phyloP scores from a whole-genome alignment of 1,140 invertebrate species.

The Eufriesea mexicana region DNA sequence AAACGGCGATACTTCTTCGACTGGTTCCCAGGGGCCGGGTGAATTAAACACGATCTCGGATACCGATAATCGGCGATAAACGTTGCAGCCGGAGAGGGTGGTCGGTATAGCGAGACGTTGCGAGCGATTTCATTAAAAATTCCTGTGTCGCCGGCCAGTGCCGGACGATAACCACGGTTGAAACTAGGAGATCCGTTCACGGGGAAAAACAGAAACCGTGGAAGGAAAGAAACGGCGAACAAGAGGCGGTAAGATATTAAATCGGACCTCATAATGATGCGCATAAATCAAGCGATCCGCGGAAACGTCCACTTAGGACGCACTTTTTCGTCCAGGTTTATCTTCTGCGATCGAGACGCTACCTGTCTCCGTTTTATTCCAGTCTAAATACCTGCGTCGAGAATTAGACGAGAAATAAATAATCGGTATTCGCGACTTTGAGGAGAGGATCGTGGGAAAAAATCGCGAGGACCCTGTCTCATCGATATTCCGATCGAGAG shows the following conservation, averaged over 20 bases:
- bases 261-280: slow-evolving; percentile 16
- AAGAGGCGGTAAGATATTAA: slow-evolving; percentile 22
- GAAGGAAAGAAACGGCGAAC: not conserved
- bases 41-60: slow-evolving; percentile 8
- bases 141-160: not conserved
- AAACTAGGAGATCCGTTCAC: not conserved
- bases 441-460: no score
- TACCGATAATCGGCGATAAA: not conserved
- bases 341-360: not conserved
- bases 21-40: not conserved
- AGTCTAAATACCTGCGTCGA: not conserved
- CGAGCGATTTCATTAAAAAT: slow-evolving; percentile 13
- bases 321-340: slow-evolving; percentile 5
- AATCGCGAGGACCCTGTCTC: no score
- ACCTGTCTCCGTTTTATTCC: not conserved
- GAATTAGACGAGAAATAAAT: no score
- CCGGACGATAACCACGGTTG: slow-evolving; percentile 21
- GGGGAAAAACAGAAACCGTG: slow-evolving; percentile 19
- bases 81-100: not conserved
- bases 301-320: slow-evolving; percentile 30
- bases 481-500: no score
- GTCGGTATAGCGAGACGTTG: not conserved
- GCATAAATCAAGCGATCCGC: slow-evolving; percentile 12
- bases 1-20: not conserved
- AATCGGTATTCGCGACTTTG: no score